A percentile compares a stretch with the other conserved stretches of the same genome.
Conservation (phyloP, 2,113 vertebrate genomes). For the Lathamus discolor region DNA sequence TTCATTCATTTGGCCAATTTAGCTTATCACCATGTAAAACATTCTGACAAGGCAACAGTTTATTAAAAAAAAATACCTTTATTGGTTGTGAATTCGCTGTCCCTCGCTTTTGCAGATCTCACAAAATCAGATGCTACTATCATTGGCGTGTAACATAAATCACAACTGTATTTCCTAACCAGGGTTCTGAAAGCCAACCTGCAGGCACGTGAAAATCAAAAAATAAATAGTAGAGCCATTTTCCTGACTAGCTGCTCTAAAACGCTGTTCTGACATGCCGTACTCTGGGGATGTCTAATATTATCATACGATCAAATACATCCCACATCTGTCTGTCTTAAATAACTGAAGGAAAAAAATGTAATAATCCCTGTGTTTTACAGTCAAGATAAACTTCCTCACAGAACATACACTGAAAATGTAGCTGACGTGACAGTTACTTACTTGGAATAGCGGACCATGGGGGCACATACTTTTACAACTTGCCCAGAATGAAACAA, state of each 20-base stretch:
- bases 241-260: background rate
- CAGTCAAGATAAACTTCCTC: background rate
- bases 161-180: conserved; percentile 91
- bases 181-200: conserved; percentile 93
- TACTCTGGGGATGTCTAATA: background rate
- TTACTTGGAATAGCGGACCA: conserved; percentile 99
- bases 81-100: conserved; percentile 97
- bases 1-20: background rate
- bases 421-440: background rate
- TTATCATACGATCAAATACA: background rate
- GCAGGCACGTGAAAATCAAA: conserved; percentile 12
- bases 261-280: background rate
- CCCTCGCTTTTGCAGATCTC: conserved; percentile 91
- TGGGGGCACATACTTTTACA: conserved; percentile 92
- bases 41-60: background rate
- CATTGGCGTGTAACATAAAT: conserved; percentile 97
- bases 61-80: conserved; percentile 71
- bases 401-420: background rate
- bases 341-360: background rate
- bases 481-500: conserved; percentile 85
- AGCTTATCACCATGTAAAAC: background rate
- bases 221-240: background rate
- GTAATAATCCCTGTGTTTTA: background rate
- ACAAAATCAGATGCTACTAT: conserved; percentile 94
- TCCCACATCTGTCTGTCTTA: background rate